Percentiles rank a stretch among this genome's conserved stretches.
Evolutionary conservation across 2,888 invertebrate genomes (phyloP).

Genomic region (Uloborus plumipes): DNA sequence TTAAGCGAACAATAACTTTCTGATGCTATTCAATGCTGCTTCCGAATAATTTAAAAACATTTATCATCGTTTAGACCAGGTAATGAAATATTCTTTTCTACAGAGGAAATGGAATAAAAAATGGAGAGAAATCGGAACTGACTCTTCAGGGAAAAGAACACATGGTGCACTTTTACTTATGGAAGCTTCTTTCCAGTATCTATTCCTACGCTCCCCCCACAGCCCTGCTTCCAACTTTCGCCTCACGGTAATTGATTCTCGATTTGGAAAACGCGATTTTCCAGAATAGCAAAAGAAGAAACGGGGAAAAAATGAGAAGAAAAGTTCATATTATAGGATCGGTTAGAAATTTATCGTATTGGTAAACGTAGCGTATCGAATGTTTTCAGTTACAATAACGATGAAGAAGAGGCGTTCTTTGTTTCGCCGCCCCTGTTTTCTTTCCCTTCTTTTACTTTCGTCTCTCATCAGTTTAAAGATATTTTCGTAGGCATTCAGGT

Average conservation of each 20-base stretch:
- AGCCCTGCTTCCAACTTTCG: constrained; percentile 3
- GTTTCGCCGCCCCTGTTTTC: background rate
- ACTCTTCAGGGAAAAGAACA: constrained; percentile 60
- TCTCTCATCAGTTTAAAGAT: too few species aligned
- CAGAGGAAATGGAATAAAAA: constrained; percentile 12
- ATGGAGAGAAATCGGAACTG: constrained; percentile 36
- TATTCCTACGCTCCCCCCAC: constrained; percentile 11
- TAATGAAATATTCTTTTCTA: constrained; percentile 56
- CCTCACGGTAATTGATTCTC: constrained; percentile 59
- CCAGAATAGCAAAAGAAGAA: constrained; percentile 42
- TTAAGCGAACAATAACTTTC: too few species aligned
- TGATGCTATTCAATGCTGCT: too few species aligned
- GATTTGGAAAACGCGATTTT: constrained; percentile 58
- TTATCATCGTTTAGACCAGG: constrained; percentile 53
- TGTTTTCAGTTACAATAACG: constrained; percentile 19
- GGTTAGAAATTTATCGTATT: constrained; percentile 48
- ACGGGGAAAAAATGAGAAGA: background rate
- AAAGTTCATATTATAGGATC: constrained; percentile 33
- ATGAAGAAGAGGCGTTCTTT: constrained; percentile 9
- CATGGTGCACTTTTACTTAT: constrained; percentile 49
- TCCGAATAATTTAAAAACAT: constrained; percentile 57
- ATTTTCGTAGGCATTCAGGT: too few species aligned
- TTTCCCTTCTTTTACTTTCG: background rate
- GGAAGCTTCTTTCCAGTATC: constrained; percentile 9
- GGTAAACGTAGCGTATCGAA: constrained; percentile 18